Percentiles rank a stretch among this genome's conserved stretches.
Evolutionary conservation across 2,113 vertebrate genomes (phyloP).

Genomic region (Plectropomus leopardus): DNA sequence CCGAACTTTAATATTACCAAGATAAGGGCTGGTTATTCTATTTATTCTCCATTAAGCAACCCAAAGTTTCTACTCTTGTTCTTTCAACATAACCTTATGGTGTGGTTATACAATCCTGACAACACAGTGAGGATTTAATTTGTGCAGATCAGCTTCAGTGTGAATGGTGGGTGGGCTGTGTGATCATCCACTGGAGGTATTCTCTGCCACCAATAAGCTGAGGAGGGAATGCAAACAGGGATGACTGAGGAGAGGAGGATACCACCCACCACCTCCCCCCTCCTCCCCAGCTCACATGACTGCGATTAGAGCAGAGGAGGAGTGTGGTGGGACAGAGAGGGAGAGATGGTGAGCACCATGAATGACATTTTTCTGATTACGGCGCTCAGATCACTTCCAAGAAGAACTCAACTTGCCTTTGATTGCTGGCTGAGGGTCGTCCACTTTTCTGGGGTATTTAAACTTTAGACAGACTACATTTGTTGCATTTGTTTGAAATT

Average conservation of each 20-base stretch:
- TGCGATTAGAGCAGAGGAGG: conserved; percentile 73
- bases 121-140: conserved; percentile 56
- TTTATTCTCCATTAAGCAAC: neutral
- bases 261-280: conserved; percentile 1
- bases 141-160: conserved; percentile 50
- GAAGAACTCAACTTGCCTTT: conserved; percentile 10
- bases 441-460: conserved; percentile 60
- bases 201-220: conserved; percentile 45
- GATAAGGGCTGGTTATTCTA: no score
- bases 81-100: neutral
- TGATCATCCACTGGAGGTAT: conserved; percentile 17
- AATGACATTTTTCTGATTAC: conserved; percentile 48
- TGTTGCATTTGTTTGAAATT: no score
- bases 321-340: conserved; percentile 52
- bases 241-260: conserved; percentile 48
- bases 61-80: neutral
- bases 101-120: conserved; percentile 48
- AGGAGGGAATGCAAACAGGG: conserved; percentile 54
- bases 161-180: conserved; percentile 53
- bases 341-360: conserved; percentile 40
- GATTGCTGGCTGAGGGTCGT: conserved; percentile 7
- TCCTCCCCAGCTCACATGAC: conserved; percentile 81
- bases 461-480: conserved; percentile 2
- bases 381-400: conserved; percentile 34
- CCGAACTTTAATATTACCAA: no score